phyloP scores from a whole-genome alignment of 2,888 invertebrate genomes.

The Eupithecia subfuscata region DNA sequence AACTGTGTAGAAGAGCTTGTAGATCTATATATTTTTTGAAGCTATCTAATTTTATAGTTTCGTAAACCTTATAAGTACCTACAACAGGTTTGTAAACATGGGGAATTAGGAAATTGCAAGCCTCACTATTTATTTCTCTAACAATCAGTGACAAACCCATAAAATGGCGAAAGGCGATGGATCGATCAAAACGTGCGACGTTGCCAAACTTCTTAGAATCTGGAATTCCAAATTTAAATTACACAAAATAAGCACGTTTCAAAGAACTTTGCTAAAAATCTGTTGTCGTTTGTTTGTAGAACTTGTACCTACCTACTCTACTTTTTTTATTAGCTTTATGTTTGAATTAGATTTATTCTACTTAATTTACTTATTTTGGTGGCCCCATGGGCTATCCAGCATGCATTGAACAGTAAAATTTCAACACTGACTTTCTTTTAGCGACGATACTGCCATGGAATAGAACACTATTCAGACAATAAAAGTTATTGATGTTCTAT shows the following conservation, averaged over 20 bases:
- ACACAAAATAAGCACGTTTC: conserved; percentile 1
- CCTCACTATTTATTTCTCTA: background rate
- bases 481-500: background rate
- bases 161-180: background rate
- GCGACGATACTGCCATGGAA: background rate
- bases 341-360: background rate
- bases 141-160: background rate
- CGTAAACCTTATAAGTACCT: too few species aligned
- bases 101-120: background rate
- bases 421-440: background rate
- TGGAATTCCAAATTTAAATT: background rate
- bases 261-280: background rate
- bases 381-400: too few species aligned
- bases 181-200: conserved; percentile 1
- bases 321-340: background rate
- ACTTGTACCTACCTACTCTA: background rate
- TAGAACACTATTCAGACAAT: background rate
- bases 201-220: conserved; percentile 8
- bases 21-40: too few species aligned
- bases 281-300: background rate
- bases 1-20: too few species aligned
- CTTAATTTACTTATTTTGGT: too few species aligned
- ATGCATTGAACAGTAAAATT: background rate
- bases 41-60: too few species aligned
- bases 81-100: background rate